Evolutionary conservation across 53 echinoderm and acorn worm species (phyloP).

Genomic region (Apostichopus leukothele): DNA sequence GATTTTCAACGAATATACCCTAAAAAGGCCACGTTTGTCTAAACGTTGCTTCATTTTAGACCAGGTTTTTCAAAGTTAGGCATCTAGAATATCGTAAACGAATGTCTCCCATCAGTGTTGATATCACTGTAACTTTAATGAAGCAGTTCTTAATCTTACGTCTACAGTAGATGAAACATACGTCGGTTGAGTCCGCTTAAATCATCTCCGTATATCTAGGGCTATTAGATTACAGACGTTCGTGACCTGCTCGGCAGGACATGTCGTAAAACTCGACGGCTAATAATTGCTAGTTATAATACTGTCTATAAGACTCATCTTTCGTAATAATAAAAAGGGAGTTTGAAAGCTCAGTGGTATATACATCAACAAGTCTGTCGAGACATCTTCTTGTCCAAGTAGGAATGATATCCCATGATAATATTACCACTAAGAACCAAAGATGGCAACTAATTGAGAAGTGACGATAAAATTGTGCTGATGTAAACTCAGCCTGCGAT

Average conservation of each 20-base stretch:
- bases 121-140: no score
- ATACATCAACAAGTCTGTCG: constrained; percentile 31
- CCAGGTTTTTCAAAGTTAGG: no score
- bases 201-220: neutral
- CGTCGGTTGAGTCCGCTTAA: neutral
- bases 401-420: constrained; percentile 9
- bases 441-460: constrained; percentile 37
- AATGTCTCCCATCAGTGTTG: no score
- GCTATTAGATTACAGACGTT: neutral
- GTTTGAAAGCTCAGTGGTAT: constrained; percentile 10
- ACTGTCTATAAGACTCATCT: constrained; percentile 28
- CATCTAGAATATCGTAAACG: no score
- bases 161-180: neutral
- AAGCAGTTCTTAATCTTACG: neutral
- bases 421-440: constrained; percentile 5
- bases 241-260: constrained; percentile 15
- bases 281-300: constrained; percentile 34
- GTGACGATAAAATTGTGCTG: constrained; percentile 32
- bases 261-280: constrained; percentile 15
- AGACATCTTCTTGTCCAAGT: neutral
- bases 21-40: no score
- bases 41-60: no score
- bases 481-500: constrained; percentile 19
- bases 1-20: no score
- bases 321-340: constrained; percentile 1